A percentile compares a stretch with the other conserved stretches of the same genome.
phyloP scores from a whole-genome alignment of 2,797 vertebrate genomes.

The Sparus aurata region DNA sequence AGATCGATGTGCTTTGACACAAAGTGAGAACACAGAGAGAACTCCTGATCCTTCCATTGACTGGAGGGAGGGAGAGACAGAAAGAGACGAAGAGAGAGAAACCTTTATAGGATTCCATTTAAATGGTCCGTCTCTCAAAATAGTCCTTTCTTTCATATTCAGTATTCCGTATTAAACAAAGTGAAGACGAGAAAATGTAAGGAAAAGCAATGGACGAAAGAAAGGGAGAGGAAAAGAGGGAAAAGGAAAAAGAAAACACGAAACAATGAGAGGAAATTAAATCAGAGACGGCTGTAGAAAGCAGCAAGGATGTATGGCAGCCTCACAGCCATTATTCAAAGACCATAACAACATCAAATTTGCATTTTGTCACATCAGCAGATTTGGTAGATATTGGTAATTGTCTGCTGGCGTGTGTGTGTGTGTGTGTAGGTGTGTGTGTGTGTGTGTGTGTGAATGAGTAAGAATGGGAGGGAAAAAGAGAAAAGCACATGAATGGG shows the following conservation, averaged over 20 bases:
- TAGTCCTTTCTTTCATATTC: neutral
- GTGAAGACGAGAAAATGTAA: neutral
- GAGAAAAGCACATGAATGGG: neutral
- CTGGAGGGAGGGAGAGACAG: neutral
- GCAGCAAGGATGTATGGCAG: conserved; percentile 17
- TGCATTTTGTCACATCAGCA: conserved; percentile 74
- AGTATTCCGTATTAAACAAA: neutral
- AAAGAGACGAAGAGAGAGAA: neutral
- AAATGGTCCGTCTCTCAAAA: neutral
- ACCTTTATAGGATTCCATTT: conserved; percentile 34
- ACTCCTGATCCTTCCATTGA: conserved; percentile 50
- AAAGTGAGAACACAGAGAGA: conserved; percentile 27
- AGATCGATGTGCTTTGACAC: conserved; percentile 51
- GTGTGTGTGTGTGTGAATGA: neutral
- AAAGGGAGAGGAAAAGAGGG: neutral
- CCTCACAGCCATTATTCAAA: conserved; percentile 53
- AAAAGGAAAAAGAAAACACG: neutral
- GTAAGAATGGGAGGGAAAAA: neutral
- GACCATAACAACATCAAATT: conserved; percentile 55
- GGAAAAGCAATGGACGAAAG: neutral
- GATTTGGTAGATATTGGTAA: conserved; percentile 72
- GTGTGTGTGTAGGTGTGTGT: neutral
- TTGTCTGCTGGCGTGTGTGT: conserved; percentile 44
- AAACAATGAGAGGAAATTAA: neutral
- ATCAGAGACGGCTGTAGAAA: neutral